These are phyloP conservation scores for Caenorhabditis latens DNA, from an alignment of 1,140 invertebrate genomes.

Conservation along the genomic window DNA sequence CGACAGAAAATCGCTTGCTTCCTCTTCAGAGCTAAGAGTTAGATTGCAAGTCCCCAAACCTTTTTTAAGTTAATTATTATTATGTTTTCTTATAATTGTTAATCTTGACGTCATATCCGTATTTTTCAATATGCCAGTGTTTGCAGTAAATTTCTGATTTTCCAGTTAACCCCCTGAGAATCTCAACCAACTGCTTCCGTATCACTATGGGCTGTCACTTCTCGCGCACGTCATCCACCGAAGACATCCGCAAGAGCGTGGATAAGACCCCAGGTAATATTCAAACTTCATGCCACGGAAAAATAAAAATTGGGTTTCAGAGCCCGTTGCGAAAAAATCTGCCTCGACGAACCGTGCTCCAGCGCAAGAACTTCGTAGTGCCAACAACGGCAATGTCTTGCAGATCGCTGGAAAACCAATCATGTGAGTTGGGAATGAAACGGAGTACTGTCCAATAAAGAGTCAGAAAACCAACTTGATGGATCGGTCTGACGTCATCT, in stretches of 20 bases:
- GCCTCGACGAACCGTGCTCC: background rate
- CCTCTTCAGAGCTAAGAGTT: background rate
- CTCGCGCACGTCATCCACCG: conserved; percentile 32
- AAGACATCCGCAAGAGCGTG: conserved; percentile 34
- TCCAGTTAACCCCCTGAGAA: too few species aligned
- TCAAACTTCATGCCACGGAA: background rate
- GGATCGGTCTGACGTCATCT: too few species aligned
- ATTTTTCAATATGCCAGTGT: background rate
- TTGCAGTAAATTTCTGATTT: background rate
- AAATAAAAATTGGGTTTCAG: background rate
- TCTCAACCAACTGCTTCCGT: background rate
- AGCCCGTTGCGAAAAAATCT: background rate
- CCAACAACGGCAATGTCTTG: conserved; percentile 29
- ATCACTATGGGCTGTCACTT: conserved; percentile 38
- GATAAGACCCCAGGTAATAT: background rate
- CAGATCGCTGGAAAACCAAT: conserved; percentile 48
- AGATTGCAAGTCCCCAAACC: conserved; percentile 36
- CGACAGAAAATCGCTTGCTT: conserved; percentile 21
- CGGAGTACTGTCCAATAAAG: too few species aligned
- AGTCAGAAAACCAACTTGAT: too few species aligned
- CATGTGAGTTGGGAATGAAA: background rate
- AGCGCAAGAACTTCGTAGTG: conserved; percentile 29
- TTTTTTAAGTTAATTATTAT: background rate
- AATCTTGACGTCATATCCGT: background rate
- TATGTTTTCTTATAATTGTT: background rate